Base-by-base conservation (phyloP, 2,113 vertebrate species). In the Forbesichthys agassizii region DNA sequence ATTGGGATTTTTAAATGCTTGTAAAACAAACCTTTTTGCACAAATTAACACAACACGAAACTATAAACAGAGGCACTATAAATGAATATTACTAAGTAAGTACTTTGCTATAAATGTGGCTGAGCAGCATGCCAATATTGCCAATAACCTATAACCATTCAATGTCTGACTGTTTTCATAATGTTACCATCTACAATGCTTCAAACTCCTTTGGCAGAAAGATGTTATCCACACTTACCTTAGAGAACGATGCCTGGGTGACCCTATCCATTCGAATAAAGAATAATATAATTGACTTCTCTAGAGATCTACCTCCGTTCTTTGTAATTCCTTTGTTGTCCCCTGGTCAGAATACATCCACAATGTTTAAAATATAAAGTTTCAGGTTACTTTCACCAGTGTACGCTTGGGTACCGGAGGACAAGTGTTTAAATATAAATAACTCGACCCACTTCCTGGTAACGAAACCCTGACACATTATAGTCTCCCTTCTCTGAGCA, bases 341-440 rank as follows among this genome's bases (percentile, higher is more conserved):
- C 63, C 70, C 33, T 7, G 27, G 48, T 49, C 33, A 14, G 2
- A 57, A 68, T n/a, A 53, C 62, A 69, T 69, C 74, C 59, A 60
- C 80, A 77, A 82, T 72, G 83, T 82, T 85, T 81, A 66, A 84
- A 78, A 6, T 69, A 58, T 80, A 76, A 79, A 78, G 89, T 84
- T 83, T 91, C 86, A 85, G 83, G 84, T 91, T 90, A 82, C 87
- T 62, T 70, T 53, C 71, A 64, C 82, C 5, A 67, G 67, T 77
- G 76, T 76, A 84, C 83, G 65, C 77, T 71, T 42, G 55, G 77
- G 75, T 75, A 65, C 69, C 0, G 66, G 69, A 84, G 82, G 84
- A 86, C 73, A 46, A 75, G 83, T 79, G 88, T 82, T 93, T 84
- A 91, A 93, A 92, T 92, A 93, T 92, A 92, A 91, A 93, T 92